phyloP scores from a whole-genome alignment of 2,113 vertebrate genomes.

The Grallaria varia region DNA sequence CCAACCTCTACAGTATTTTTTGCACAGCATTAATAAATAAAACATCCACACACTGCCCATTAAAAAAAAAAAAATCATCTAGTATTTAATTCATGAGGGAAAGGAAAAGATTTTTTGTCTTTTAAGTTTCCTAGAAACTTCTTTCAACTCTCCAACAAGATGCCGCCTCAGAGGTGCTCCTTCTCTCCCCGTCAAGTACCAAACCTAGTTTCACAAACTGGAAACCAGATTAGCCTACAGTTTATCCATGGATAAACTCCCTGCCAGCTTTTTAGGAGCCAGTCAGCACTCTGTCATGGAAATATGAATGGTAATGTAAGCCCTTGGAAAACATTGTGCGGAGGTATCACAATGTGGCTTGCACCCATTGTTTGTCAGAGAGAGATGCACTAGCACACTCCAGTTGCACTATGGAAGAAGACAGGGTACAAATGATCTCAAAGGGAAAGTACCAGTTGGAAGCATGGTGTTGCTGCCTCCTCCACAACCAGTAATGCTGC shows the following conservation, averaged over 20 bases:
- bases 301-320: neutral
- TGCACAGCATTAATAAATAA: constrained; percentile 5
- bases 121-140: neutral
- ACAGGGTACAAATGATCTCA: neutral
- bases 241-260: neutral
- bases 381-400: neutral
- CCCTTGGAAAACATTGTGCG: neutral
- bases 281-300: neutral
- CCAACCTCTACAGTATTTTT: neutral
- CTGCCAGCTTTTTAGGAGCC: neutral
- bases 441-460: neutral
- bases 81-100: neutral
- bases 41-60: neutral
- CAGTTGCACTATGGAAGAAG: neutral
- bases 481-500: neutral
- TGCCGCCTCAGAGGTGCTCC: neutral
- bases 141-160: neutral
- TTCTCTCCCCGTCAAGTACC: neutral
- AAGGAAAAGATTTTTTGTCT: neutral
- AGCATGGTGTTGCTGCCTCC: neutral
- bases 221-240: neutral
- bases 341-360: neutral
- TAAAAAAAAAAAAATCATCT: neutral
- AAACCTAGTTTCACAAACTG: neutral
- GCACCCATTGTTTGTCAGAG: neutral